Percentiles rank a stretch among this genome's conserved stretches.
Evolutionary conservation across 2,113 vertebrate genomes (phyloP).

Genomic region (Podiceps cristatus): DNA sequence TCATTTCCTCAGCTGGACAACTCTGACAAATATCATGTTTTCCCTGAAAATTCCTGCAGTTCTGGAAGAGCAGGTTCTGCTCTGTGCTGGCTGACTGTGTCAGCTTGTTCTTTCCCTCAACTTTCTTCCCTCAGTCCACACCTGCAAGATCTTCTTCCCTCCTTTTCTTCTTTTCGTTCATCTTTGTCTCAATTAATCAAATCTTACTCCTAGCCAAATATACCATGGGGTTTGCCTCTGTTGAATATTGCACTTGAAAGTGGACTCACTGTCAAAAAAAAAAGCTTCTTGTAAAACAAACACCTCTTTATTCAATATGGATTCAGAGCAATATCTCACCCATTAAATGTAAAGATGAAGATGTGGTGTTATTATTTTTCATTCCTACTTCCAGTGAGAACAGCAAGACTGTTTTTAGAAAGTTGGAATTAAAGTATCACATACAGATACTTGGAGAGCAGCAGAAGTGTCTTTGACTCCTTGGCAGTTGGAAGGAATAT

Average conservation of each 20-base stretch:
- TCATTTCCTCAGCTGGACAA: neutral
- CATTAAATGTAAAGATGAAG: neutral
- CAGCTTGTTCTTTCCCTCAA: neutral
- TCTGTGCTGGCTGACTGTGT: neutral
- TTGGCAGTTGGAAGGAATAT: neutral
- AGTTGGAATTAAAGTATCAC: neutral
- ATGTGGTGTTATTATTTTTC: neutral
- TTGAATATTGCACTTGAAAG: neutral
- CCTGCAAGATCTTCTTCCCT: neutral
- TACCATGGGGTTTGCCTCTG: neutral
- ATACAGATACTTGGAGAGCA: neutral
- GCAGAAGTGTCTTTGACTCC: neutral
- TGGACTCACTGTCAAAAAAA: neutral
- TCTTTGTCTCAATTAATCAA: neutral
- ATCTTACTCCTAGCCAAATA: neutral
- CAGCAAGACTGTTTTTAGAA: neutral
- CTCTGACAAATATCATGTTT: neutral
- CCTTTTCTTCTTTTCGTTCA: neutral
- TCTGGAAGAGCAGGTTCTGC: neutral
- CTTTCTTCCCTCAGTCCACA: neutral
- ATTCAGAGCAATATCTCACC: neutral
- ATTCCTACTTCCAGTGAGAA: neutral
- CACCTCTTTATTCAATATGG: neutral
- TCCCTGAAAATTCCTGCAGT: neutral
- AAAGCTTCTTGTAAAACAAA: neutral